Evolutionary conservation across 1,140 invertebrate genomes (phyloP), one percentile per base, ranked within the genome.

Genomic region (Diachasma alloeum): DNA sequence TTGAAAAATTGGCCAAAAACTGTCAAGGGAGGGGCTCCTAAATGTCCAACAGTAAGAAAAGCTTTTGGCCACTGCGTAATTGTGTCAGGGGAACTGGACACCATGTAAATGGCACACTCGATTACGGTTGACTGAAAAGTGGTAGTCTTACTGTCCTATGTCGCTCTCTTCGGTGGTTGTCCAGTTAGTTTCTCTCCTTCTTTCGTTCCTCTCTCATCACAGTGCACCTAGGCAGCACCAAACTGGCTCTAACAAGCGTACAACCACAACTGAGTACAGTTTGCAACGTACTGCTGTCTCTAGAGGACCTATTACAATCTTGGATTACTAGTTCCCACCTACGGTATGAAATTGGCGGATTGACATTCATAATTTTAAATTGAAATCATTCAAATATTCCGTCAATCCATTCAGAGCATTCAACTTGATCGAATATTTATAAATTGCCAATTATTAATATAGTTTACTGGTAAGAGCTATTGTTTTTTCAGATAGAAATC

Each of bases 71-170:
- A 63, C 39, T 36, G 48, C 15, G 66, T 39, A 31, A 37, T 53
- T 72, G 78, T 80, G 80, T 84, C 80, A 82, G 77, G 79, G 84
- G 83, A 80, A 80, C 84, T 80, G 81, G 81, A 86, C 79, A 82
- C 81, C 82, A 83, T 81, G 82, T 85, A 86, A 85, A 86, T 86
- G 85, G 82, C 84, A 85, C 85, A 84, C 82, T 79, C 82, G 80
- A 86, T 84, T 86, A 82, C 81, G 83, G 84, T 85, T 77, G 75
- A 81, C 82, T 85, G 81, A 84, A 81, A 80, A 85, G 83, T 84
- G 72, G 68, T 84, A 72, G 68, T 82, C 76, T 73, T 76, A 36
- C 19, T 56, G 72, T 69, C 56, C 59, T 71, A 22, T 19, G 11
- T 10, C 53, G 66, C 72, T 69, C 48, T 31, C 31, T 75, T 19